Conservation (phyloP, 2,113 vertebrate genomes). For the Columba janthina region DNA sequence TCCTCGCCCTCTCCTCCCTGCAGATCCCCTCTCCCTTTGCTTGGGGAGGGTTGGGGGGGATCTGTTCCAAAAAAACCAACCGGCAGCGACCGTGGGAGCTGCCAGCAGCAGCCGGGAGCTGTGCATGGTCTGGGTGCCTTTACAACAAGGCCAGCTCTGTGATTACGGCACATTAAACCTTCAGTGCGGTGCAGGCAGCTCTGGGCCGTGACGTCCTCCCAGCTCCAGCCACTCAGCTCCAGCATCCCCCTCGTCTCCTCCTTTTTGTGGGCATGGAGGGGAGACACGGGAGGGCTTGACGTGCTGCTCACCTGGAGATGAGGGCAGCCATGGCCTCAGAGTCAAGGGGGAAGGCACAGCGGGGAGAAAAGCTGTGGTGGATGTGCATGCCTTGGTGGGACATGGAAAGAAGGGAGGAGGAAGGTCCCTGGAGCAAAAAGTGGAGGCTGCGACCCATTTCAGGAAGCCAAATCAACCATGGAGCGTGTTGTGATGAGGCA, state of each 20-base stretch:
- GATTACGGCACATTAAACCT: not conserved
- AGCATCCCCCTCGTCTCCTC: not conserved
- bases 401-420: not conserved
- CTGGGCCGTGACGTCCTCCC: not conserved
- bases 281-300: not conserved
- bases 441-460: not conserved
- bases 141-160: constrained; percentile 50
- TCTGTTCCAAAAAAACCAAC: not conserved
- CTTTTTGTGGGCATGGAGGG: not conserved
- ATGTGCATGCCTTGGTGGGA: fast-evolving
- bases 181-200: not conserved
- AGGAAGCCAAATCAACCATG: not conserved
- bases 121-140: not conserved
- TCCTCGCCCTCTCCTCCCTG: not conserved
- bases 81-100: not conserved
- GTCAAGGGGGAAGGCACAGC: fast-evolving
- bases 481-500: fast-evolving
- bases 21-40: not conserved
- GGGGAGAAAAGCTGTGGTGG: not conserved
- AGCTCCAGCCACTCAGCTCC: not conserved
- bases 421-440: not conserved
- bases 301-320: not conserved
- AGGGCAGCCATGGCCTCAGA: not conserved
- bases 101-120: not conserved
- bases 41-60: not conserved